phyloP scores from a whole-genome alignment of 2,113 vertebrate species.

The Menura novaehollandiae region DNA sequence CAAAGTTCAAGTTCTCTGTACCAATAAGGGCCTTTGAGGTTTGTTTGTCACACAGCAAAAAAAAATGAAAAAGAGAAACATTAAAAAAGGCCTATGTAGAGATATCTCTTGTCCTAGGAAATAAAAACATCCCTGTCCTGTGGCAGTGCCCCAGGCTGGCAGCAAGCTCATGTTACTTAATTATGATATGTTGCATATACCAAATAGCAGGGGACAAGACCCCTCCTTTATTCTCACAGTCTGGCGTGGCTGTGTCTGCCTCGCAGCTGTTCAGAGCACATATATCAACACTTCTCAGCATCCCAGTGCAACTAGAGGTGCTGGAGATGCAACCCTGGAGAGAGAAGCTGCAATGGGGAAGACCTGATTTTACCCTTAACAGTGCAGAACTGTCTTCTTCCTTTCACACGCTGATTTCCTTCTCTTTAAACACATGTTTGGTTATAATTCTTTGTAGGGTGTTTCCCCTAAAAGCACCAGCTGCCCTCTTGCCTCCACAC shows the following conservation, averaged over 20 bases:
- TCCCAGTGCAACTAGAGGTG: not conserved
- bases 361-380: not conserved
- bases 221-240: not conserved
- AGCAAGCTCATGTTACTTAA: slow-evolving; percentile 11
- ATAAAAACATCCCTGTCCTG: not conserved
- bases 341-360: not conserved
- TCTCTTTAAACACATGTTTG: not conserved
- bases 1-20: not conserved
- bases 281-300: not conserved
- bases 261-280: slow-evolving; percentile 8
- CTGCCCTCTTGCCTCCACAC: not conserved
- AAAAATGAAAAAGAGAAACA: not conserved
- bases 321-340: not conserved
- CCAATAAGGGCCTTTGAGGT: not conserved
- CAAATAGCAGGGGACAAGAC: not conserved
- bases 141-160: not conserved
- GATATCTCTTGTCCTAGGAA: not conserved
- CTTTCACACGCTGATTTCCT: not conserved
- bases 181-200: not conserved
- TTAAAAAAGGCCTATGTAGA: not conserved
- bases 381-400: not conserved
- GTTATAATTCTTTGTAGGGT: not conserved
- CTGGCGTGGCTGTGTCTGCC: not conserved
- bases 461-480: not conserved
- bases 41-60: not conserved